Evolutionary conservation across 2,888 invertebrate genomes (phyloP).

Genomic region (Drosophila setosimentum): DNA sequence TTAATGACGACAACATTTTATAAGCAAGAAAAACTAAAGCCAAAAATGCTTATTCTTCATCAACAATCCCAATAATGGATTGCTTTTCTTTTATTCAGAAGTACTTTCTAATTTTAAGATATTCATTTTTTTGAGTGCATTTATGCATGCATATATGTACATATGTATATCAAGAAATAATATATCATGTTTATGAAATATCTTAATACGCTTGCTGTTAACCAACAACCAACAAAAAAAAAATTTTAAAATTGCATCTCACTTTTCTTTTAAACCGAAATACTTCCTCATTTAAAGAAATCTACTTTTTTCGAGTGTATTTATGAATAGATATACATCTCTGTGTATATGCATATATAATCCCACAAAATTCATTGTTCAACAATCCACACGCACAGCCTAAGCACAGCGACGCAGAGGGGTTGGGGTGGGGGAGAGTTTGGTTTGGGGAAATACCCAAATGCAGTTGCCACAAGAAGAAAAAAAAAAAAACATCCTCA

Average conservation of each 20-base stretch:
- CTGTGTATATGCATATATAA: conserved; percentile 54
- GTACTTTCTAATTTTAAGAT: background rate
- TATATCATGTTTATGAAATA: background rate
- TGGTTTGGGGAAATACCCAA: conserved; percentile 24
- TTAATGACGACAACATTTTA: background rate
- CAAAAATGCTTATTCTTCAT: background rate
- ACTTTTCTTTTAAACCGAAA: background rate
- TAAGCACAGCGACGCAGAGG: conserved; percentile 25
- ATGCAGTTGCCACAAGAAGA: conserved; percentile 58
- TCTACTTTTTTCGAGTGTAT: background rate
- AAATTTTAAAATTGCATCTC: background rate
- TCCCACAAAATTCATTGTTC: conserved; percentile 76
- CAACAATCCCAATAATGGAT: background rate
- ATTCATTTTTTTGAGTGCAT: background rate
- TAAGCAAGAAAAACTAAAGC: background rate
- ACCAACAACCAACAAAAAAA: background rate
- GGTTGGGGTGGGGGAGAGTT: background rate
- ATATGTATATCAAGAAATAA: background rate
- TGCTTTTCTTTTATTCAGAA: background rate
- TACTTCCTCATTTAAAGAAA: background rate
- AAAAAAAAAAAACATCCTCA: conserved; percentile 67
- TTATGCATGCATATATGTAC: background rate
- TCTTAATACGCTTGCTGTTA: background rate
- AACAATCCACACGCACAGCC: conserved; percentile 61
- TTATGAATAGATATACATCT: conserved; percentile 15